Conservation (phyloP, 2,113 vertebrate species). For the Ammodytes dubius region DNA sequence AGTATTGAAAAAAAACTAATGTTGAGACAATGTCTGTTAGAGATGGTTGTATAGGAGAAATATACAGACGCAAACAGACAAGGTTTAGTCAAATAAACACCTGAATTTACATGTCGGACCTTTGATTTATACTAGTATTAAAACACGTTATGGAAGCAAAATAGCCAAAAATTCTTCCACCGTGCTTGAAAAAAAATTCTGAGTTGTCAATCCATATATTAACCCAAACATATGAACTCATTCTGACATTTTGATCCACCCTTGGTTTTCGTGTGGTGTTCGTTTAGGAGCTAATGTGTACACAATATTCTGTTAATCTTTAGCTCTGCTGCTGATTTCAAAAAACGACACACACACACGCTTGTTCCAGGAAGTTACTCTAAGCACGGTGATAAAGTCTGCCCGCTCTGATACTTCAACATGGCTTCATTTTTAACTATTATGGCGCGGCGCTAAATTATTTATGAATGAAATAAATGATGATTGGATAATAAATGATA, state of each 20-base stretch:
- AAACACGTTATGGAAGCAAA: too few relatives aligned
- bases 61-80: too few relatives aligned
- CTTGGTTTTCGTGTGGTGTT: background rate
- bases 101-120: too few relatives aligned
- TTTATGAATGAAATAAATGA: slow-evolving; percentile 6
- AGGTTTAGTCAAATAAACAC: too few relatives aligned
- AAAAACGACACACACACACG: slow-evolving; percentile 11
- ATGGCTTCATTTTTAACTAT: slow-evolving; percentile 24
- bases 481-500: background rate
- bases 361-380: slow-evolving; percentile 64
- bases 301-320: slow-evolving; percentile 77
- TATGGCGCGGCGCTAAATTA: background rate
- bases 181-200: too few relatives aligned
- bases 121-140: too few relatives aligned
- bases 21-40: too few relatives aligned
- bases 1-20: too few relatives aligned
- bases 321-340: slow-evolving; percentile 59
- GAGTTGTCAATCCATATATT: background rate
- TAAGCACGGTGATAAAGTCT: slow-evolving; percentile 59
- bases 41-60: too few relatives aligned
- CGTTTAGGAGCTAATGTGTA: slow-evolving; percentile 47
- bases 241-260: slow-evolving; percentile 23
- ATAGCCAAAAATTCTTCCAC: too few relatives aligned
- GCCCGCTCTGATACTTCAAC: slow-evolving; percentile 59
- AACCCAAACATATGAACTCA: background rate